These are phyloP conservation scores for Serranus cabrilla DNA, from an alignment of 2,797 vertebrate species.

Conservation along the genomic window DNA sequence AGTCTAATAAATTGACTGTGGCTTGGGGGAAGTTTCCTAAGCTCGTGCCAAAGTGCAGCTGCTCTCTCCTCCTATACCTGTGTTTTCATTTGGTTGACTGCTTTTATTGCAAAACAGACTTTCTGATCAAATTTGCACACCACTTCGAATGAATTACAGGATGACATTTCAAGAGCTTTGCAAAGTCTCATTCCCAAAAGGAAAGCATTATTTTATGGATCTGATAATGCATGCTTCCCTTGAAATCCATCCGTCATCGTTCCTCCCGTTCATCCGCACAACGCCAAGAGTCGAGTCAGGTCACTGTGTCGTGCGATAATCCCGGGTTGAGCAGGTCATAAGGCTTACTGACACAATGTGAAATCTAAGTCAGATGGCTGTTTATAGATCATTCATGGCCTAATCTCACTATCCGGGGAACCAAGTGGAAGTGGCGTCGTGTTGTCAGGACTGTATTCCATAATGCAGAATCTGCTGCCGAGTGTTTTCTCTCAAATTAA, in stretches of 20 bases:
- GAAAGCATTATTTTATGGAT: not conserved
- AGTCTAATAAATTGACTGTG: constrained; percentile 63
- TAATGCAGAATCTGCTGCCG: constrained; percentile 16
- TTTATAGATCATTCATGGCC: constrained; percentile 38
- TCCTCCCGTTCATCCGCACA: constrained; percentile 6
- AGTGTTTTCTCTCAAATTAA: constrained; percentile 28
- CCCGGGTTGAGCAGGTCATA: constrained; percentile 50
- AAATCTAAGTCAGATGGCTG: constrained; percentile 63
- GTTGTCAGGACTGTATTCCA: constrained; percentile 23
- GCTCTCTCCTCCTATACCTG: constrained; percentile 29
- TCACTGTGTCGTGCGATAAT: constrained; percentile 69
- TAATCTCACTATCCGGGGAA: constrained; percentile 39
- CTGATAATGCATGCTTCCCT: constrained; percentile 9
- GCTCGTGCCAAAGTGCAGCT: constrained; percentile 48
- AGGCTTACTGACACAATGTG: constrained; percentile 66
- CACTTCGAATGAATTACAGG: not conserved
- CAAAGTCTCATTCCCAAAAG: not conserved
- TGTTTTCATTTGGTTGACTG: constrained; percentile 19
- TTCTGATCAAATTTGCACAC: not conserved
- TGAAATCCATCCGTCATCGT: constrained; percentile 15
- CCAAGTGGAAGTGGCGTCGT: constrained; percentile 30
- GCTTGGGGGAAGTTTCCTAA: constrained; percentile 55
- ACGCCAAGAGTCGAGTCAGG: constrained; percentile 51
- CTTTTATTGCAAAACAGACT: constrained; percentile 7
- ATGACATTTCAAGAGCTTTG: not conserved